Evolutionary conservation across 2,113 vertebrate species (phyloP).

Genomic region (Prinia subflava): DNA sequence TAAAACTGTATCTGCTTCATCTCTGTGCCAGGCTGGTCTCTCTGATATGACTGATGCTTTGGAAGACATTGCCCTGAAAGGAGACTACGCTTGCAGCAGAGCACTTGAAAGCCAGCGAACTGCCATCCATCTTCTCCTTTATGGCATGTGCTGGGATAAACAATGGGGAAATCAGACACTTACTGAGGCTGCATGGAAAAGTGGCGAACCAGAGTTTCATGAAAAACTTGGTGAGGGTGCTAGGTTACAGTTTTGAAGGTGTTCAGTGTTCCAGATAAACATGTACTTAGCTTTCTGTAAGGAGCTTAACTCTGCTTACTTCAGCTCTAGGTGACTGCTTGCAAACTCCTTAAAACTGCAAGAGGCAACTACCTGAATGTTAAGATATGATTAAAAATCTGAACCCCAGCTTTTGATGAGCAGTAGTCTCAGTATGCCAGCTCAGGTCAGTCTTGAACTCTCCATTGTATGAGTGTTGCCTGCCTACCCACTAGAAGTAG

Average conservation of each 20-base stretch:
- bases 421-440: neutral
- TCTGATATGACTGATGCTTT: neutral
- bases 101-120: neutral
- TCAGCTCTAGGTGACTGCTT: neutral
- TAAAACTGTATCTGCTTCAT: neutral
- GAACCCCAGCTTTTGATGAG: neutral
- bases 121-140: neutral
- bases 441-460: neutral
- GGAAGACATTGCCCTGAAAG: neutral
- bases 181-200: neutral
- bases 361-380: neutral
- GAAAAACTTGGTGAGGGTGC: neutral
- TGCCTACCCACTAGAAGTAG: neutral
- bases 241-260: neutral
- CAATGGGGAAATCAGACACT: neutral
- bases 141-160: neutral
- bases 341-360: neutral
- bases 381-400: neutral
- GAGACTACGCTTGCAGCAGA: neutral
- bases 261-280: neutral
- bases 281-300: neutral
- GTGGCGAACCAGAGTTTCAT: neutral
- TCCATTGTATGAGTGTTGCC: neutral
- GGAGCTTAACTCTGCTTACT: neutral
- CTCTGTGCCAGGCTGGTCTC: neutral